phyloP scores from a whole-genome alignment of 2,888 invertebrate species.

The Lacanobia oleracea region DNA sequence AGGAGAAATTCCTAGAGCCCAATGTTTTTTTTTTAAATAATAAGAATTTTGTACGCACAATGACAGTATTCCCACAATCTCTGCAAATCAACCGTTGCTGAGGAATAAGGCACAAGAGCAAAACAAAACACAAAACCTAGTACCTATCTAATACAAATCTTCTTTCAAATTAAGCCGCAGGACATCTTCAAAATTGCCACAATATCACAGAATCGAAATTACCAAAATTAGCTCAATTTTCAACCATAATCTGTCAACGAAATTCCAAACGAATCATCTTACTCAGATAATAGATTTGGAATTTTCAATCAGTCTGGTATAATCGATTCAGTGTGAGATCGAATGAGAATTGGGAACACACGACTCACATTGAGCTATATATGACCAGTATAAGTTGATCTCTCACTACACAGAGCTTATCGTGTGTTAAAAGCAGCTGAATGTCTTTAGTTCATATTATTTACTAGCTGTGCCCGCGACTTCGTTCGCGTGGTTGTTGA shows the following conservation, averaged over 20 bases:
- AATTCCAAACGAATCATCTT: slow-evolving; percentile 59
- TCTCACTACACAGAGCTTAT: background rate
- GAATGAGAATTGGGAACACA: slow-evolving; percentile 61
- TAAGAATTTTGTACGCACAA: no score
- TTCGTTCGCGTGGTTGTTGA: no score
- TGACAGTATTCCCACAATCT: no score
- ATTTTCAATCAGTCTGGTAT: slow-evolving; percentile 66
- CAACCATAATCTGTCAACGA: slow-evolving; percentile 45
- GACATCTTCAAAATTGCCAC: slow-evolving; percentile 4
- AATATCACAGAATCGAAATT: slow-evolving; percentile 2
- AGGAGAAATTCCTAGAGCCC: no score
- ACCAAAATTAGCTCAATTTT: slow-evolving; percentile 48
- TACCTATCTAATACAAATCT: no score
- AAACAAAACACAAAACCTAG: no score
- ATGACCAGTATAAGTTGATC: slow-evolving; percentile 2
- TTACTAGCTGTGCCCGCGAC: no score
- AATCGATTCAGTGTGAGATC: slow-evolving; percentile 64
- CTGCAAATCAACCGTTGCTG: no score
- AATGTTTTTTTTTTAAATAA: no score
- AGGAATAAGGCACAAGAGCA: no score
- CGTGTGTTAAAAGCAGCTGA: background rate
- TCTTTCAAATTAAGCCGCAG: no score
- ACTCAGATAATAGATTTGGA: slow-evolving; percentile 59
- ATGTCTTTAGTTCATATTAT: no score
- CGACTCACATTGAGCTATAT: background rate